phyloP scores from a whole-genome alignment of 1,140 invertebrate species.

The Pristionchus pacificus region DNA sequence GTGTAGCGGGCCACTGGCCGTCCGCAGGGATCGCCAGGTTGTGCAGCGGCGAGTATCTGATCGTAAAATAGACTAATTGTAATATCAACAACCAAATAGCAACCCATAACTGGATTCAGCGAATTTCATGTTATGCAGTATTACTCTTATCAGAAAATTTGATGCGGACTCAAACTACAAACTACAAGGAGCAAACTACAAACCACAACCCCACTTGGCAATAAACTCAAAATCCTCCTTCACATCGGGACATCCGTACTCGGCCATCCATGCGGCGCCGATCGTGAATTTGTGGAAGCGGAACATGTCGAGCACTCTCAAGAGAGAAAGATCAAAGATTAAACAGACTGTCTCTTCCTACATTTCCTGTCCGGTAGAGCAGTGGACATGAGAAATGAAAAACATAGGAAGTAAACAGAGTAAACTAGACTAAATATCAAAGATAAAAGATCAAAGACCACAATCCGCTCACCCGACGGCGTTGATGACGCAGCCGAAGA shows the following conservation, averaged over 20 bases:
- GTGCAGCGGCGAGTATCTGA: slow-evolving; percentile 80
- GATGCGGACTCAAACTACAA: too few species aligned
- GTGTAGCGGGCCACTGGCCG: slow-evolving; percentile 78
- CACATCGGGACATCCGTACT: slow-evolving; percentile 87
- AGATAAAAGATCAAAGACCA: too few species aligned
- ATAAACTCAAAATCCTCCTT: slow-evolving; percentile 81
- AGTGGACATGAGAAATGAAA: too few species aligned
- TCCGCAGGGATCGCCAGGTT: slow-evolving; percentile 73
- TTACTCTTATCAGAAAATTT: too few species aligned
- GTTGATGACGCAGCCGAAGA: slow-evolving; percentile 83
- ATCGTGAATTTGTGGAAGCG: slow-evolving; percentile 97
- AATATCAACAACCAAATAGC: background rate
- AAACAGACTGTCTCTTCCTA: too few species aligned
- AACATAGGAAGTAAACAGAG: too few species aligned
- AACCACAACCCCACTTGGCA: slow-evolving; percentile 63
- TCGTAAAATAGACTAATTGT: background rate
- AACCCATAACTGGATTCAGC: background rate
- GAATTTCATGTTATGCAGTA: too few species aligned
- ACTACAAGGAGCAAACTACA: too few species aligned
- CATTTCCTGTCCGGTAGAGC: too few species aligned
- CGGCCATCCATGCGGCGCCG: slow-evolving; percentile 89
- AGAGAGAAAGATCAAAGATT: too few species aligned
- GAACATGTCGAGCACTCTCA: slow-evolving; percentile 90
- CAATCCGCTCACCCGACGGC: slow-evolving; percentile 87
- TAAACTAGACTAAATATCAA: too few species aligned